Evolutionary conservation across 23 tunicate genomes (phyloP), one percentile per base, ranked within the genome.

Genomic region (Diplosoma virens): DNA sequence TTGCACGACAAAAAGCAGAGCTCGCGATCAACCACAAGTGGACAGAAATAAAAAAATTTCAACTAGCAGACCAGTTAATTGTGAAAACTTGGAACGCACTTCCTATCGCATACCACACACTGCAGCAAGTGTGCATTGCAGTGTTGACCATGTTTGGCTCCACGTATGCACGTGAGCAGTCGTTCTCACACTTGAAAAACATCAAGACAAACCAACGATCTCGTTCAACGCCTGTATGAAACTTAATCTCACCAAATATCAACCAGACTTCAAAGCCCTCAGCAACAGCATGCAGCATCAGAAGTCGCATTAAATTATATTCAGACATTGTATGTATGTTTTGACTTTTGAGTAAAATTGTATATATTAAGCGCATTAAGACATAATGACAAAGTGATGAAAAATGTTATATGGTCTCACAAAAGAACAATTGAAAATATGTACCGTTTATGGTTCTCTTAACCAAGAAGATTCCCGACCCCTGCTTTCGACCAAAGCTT

Each of bases 101-200:
- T 35, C 76, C 76, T 70, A 67, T 73, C 79, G 53, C 79, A 18
- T 73, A 73, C 35, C 79, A 73, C 79, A 73, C 79, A 73, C 79
- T 73, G 79, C 79, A 73, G 70, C 52, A 23, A 59, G 67, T 73
- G 79, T 25, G 69, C 53, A 73, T 9, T 53, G 69, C 69, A 52
- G 79, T 73, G 27, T 24, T 73, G 79, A 73, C 79, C 79, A 73
- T 73, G 79, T 73, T 73, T 73, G 79, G 69, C 67, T 73, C 79
- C 79, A 73, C 69, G 69, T 73, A 73, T 23, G 32, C 67, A 73
- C 53, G 79, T 73, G 69, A 73, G 79, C 79, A 73, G 67, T 73
- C 79, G 64, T 73, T 73, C 79, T 73, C 79, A 29, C 79, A 22
- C 79, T 70, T 31, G 25, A 66, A n/a, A 22, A 7, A 66, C 41